Percentiles rank a stretch among this genome's conserved stretches.
Conservation (phyloP, 2,888 invertebrate species). For the Erebia epiphron region DNA sequence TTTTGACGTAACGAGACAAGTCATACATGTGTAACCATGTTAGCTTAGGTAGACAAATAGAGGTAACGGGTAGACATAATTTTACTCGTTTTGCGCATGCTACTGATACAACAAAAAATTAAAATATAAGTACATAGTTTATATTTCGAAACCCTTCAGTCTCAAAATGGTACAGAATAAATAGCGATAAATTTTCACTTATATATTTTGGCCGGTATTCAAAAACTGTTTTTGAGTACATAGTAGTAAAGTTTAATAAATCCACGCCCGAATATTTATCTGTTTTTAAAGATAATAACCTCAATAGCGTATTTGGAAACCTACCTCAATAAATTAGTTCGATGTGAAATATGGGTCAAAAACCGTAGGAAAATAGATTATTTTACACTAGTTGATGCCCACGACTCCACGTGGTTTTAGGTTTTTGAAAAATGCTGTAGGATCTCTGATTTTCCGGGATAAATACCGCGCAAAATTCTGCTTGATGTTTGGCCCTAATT, state of each 20-base stretch:
- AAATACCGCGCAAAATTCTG: no score
- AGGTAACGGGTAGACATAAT: no score
- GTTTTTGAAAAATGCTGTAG: no score
- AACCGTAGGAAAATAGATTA: neutral
- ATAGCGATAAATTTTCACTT: neutral
- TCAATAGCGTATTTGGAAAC: neutral
- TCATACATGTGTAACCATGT: no score
- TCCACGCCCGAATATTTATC: neutral
- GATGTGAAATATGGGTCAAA: neutral
- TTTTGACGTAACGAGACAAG: no score
- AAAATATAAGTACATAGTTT: conserved; percentile 7
- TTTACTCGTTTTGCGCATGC: no score
- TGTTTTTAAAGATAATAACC: neutral
- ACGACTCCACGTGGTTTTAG: neutral
- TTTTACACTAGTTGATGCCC: no score
- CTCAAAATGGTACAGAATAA: conserved; percentile 8
- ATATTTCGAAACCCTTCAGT: conserved; percentile 5
- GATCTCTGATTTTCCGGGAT: no score
- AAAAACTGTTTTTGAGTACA: conserved; percentile 7
- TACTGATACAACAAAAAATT: conserved; percentile 2
- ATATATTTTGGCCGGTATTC: conserved; percentile 14
- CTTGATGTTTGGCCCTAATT: no score
- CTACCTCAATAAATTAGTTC: neutral
- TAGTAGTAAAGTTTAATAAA: neutral
- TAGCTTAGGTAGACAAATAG: no score